A percentile compares a stretch with the other conserved stretches of the same genome.
Evolutionary conservation across 1,140 invertebrate genomes (phyloP).

Genomic region (Paraescarpia echinospica): DNA sequence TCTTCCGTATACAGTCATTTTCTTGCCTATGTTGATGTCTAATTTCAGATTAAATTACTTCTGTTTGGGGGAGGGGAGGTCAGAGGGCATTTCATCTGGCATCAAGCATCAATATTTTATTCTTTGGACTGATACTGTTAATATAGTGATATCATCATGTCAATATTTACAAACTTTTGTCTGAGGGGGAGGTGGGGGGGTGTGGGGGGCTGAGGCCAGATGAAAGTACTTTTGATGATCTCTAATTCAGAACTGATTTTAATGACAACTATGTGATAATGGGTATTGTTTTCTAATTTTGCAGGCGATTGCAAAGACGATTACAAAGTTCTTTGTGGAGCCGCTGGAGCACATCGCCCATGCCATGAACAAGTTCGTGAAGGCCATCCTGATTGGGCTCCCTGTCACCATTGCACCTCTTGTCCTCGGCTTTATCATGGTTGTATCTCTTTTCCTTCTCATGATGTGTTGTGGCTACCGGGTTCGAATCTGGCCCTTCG

Average conservation of each 20-base stretch:
- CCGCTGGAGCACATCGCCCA: neutral
- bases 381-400: neutral
- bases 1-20: too few relatives aligned
- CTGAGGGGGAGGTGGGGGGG: too few relatives aligned
- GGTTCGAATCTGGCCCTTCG: neutral
- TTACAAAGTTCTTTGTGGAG: neutral
- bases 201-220: too few relatives aligned
- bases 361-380: neutral
- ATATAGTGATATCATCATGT: too few relatives aligned
- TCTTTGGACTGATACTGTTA: too few relatives aligned
- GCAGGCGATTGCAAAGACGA: neutral
- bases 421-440: neutral
- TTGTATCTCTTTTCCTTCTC: neutral
- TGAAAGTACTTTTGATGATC: too few relatives aligned
- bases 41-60: too few relatives aligned
- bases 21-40: too few relatives aligned
- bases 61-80: too few relatives aligned
- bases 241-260: neutral
- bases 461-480: neutral
- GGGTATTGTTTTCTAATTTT: neutral
- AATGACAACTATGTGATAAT: neutral
- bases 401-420: neutral
- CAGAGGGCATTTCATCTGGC: too few relatives aligned
- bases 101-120: too few relatives aligned
- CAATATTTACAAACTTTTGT: too few relatives aligned